Evolutionary conservation across 1,140 invertebrate genomes (phyloP).

Genomic region (Drosophila serrata): DNA sequence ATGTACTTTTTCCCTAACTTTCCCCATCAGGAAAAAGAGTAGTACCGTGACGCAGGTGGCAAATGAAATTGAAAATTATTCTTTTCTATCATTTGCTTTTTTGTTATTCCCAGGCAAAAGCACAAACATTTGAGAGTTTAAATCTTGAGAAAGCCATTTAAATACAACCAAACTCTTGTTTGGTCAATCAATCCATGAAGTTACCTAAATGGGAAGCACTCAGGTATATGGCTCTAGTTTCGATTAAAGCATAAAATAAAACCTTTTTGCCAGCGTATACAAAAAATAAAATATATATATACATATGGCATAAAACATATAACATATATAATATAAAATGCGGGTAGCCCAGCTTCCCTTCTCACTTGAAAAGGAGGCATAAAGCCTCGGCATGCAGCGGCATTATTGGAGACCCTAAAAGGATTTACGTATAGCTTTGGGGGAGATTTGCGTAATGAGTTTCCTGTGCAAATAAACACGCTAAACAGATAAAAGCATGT

Average conservation of each 20-base stretch:
- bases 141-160: constrained; percentile 18
- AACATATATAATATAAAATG: constrained; percentile 10
- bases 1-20: constrained; percentile 33
- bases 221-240: neutral
- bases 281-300: neutral
- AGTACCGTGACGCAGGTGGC: constrained; percentile 58
- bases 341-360: neutral
- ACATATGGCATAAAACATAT: constrained; percentile 4
- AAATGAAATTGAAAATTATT: constrained; percentile 63
- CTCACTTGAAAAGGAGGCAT: constrained; percentile 22
- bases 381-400: constrained; percentile 30
- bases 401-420: constrained; percentile 57
- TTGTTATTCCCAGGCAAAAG: neutral
- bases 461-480: constrained; percentile 76
- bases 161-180: neutral
- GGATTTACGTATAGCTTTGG: constrained; percentile 74
- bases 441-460: constrained; percentile 76
- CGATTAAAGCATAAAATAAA: constrained; percentile 15
- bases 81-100: constrained; percentile 43
- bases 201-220: constrained; percentile 2
- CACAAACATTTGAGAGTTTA: constrained; percentile 1
- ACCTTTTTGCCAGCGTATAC: neutral
- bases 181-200: constrained; percentile 2
- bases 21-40: constrained; percentile 38
- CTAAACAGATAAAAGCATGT: constrained; percentile 59